Conservation (phyloP, 2,888 invertebrate species). For the Mongoloraphidia duomilia region DNA sequence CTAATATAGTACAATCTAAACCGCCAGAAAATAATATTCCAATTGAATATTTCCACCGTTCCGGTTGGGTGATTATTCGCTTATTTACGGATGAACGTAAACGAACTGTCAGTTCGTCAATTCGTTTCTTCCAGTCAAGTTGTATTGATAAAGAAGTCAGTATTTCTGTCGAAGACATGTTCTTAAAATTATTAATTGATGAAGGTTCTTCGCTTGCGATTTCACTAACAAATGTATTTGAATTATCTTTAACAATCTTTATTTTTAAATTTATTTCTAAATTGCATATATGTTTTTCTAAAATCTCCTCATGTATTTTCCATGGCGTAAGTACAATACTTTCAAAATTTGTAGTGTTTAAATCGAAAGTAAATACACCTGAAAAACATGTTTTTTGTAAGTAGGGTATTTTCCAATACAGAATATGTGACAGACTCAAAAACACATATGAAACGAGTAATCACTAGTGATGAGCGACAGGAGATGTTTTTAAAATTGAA, state of each 20-base stretch:
- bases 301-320: constrained; percentile 24
- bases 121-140: no score
- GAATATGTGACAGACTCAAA: no score
- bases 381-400: no score
- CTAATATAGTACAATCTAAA: constrained; percentile 86
- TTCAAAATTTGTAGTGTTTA: constrained; percentile 25
- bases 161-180: no score
- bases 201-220: no score
- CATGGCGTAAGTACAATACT: constrained; percentile 31
- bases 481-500: no score
- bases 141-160: no score
- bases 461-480: no score
- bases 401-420: no score
- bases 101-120: no score
- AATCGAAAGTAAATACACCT: constrained; percentile 35
- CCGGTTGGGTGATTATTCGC: constrained; percentile 44
- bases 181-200: no score
- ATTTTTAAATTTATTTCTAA: constrained; percentile 24
- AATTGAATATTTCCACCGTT: constrained; percentile 46
- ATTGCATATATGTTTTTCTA: constrained; percentile 23
- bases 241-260: constrained; percentile 17
- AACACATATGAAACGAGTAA: no score
- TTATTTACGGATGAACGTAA: constrained; percentile 34
- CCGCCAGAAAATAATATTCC: constrained; percentile 92
- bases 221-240: background rate